Conservation (phyloP, 1,140 invertebrate genomes). For the Panagrolaimus sp. region DNA sequence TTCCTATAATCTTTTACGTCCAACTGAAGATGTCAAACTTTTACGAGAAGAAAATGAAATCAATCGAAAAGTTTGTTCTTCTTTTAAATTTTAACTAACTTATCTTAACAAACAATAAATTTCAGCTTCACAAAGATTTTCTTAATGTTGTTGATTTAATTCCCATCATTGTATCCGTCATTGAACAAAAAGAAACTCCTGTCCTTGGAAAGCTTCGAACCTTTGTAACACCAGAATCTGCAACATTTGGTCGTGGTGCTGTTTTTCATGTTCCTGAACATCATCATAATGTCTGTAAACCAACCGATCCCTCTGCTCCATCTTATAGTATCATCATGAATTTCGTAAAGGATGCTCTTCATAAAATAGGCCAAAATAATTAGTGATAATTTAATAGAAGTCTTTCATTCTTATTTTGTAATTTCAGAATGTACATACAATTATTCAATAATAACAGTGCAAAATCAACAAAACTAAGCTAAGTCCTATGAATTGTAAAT, state of each 20-base stretch:
- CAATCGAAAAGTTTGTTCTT: slow-evolving; percentile 24
- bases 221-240: slow-evolving; percentile 40
- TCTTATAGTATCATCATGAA: slow-evolving; percentile 4
- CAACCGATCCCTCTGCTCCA: not conserved
- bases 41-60: slow-evolving; percentile 32
- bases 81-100: not conserved
- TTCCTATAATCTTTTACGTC: slow-evolving; percentile 33
- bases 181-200: slow-evolving; percentile 29
- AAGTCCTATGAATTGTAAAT: too few relatives aligned
- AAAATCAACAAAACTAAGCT: too few relatives aligned
- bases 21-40: slow-evolving; percentile 38
- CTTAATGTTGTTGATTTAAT: slow-evolving; percentile 24
- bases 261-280: slow-evolving; percentile 35
- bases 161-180: slow-evolving; percentile 33
- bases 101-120: not conserved
- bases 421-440: too few relatives aligned
- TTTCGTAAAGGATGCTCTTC: slow-evolving; percentile 7
- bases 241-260: slow-evolving; percentile 32
- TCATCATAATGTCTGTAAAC: slow-evolving; percentile 28
- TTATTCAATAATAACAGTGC: too few relatives aligned
- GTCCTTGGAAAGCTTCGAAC: slow-evolving; percentile 32
- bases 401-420: too few relatives aligned
- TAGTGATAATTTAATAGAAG: too few relatives aligned
- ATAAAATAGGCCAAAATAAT: not conserved
- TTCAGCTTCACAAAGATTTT: slow-evolving; percentile 33